These are phyloP conservation scores for Laupala kohalensis DNA, from an alignment of 1,140 invertebrate genomes.

Conservation along the genomic window DNA sequence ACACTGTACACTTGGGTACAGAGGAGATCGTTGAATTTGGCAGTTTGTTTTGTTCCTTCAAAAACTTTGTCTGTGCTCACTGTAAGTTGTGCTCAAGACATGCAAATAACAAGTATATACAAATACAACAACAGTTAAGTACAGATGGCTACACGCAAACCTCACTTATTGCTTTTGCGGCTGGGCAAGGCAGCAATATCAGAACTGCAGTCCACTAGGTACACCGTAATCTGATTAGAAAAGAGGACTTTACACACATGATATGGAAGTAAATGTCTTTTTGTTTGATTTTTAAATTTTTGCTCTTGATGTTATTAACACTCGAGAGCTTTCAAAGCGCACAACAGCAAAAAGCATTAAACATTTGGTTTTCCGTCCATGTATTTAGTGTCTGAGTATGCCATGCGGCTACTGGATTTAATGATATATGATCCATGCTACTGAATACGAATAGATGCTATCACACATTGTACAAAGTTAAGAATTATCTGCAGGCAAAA, in stretches of 20 bases:
- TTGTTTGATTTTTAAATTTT: slow-evolving; percentile 8
- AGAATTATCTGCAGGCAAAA: slow-evolving; percentile 3
- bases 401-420: slow-evolving; percentile 2
- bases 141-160: slow-evolving; percentile 10
- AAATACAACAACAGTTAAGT: slow-evolving; percentile 12
- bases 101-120: slow-evolving; percentile 6
- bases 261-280: slow-evolving; percentile 14
- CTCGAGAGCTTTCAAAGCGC: slow-evolving; percentile 6
- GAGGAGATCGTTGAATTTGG: slow-evolving; percentile 3
- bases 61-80: slow-evolving; percentile 1
- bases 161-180: slow-evolving; percentile 12
- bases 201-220: slow-evolving; percentile 6
- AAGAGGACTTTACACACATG: slow-evolving; percentile 8
- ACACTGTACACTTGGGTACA: slow-evolving; percentile 4
- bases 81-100: slow-evolving; percentile 6
- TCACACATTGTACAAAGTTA: slow-evolving; percentile 5
- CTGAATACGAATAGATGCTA: slow-evolving; percentile 3
- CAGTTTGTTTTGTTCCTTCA: not conserved
- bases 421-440: slow-evolving; percentile 4
- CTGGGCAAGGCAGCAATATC: slow-evolving; percentile 12
- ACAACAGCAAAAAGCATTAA: slow-evolving; percentile 8
- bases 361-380: slow-evolving; percentile 7
- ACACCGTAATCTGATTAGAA: slow-evolving; percentile 6
- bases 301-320: slow-evolving; percentile 2
- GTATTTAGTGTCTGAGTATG: slow-evolving; percentile 6